phyloP scores from a whole-genome alignment of 2,888 invertebrate genomes.

The Ryuthela nishihirai region DNA sequence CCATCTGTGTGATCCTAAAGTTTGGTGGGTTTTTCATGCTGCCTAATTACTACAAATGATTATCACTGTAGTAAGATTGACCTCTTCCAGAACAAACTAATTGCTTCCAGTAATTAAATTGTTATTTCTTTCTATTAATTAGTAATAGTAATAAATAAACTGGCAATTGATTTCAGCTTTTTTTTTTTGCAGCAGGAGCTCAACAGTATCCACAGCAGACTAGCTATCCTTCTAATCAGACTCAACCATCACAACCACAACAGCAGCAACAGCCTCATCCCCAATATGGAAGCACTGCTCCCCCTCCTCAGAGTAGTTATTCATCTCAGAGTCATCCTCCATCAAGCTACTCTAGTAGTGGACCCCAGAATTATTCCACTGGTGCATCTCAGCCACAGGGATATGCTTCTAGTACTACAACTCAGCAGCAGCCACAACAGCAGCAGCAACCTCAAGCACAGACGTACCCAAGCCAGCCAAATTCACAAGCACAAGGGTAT shows the following conservation, averaged over 20 bases:
- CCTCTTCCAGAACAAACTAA: too few species aligned
- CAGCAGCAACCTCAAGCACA: conserved; percentile 3
- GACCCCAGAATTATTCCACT: conserved; percentile 55
- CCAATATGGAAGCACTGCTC: conserved; percentile 38
- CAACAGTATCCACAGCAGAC: conserved; percentile 15
- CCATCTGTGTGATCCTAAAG: too few species aligned
- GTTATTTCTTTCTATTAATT: too few species aligned
- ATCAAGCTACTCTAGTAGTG: conserved; percentile 53
- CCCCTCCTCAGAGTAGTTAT: conserved; percentile 41
- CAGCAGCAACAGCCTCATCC: conserved; percentile 36
- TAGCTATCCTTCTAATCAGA: conserved; percentile 1
- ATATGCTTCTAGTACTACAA: conserved; percentile 16
- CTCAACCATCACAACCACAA: conserved; percentile 1
- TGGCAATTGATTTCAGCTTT: too few species aligned
- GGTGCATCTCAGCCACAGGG: conserved; percentile 44
- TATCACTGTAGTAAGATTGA: too few species aligned
- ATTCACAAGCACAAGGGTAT: conserved; percentile 9
- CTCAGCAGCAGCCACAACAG: conserved; percentile 11
- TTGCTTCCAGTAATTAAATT: too few species aligned
- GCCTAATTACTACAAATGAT: too few species aligned
- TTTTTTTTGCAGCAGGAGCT: conserved; percentile 18
- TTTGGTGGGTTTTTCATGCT: too few species aligned
- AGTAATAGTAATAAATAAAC: too few species aligned
- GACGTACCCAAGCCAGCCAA: neutral
- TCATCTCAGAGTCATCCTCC: conserved; percentile 23